Percentiles rank a stretch among this genome's conserved stretches.
These are phyloP conservation scores for Cheirogaleus major DNA, from an alignment of 2,797 vertebrate genomes.

Conservation along the genomic window DNA sequence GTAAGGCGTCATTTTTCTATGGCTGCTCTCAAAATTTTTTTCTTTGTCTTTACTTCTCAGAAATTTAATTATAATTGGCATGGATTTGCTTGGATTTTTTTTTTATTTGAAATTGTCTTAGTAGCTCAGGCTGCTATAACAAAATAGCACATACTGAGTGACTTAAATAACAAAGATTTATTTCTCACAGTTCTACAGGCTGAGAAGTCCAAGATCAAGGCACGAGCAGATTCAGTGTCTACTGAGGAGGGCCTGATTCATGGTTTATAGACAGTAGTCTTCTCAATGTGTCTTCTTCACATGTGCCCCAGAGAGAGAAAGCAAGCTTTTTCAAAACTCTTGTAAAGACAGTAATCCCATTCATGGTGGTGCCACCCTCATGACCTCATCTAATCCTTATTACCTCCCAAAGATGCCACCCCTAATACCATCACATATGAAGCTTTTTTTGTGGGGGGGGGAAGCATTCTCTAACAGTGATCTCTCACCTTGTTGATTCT, in stretches of 20 bases:
- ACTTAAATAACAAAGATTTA: not conserved
- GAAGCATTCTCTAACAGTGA: not conserved
- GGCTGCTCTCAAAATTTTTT: not conserved
- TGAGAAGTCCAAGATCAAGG: not conserved
- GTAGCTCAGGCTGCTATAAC: not conserved
- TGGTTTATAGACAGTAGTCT: not conserved
- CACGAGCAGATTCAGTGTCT: not conserved
- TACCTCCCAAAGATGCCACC: not conserved
- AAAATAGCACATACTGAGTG: not conserved
- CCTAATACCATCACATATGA: not conserved
- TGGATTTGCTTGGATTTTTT: not conserved
- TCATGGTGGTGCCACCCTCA: not conserved
- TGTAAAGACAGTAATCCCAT: not conserved
- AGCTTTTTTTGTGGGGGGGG: too few species aligned
- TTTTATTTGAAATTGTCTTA: not conserved
- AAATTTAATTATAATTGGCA: not conserved
- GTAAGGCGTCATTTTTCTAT: not conserved
- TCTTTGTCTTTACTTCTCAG: conserved; percentile 27
- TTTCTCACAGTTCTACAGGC: not conserved
- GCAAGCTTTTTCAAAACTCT: too few species aligned
- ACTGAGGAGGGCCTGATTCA: not conserved
- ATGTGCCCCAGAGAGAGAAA: not conserved
- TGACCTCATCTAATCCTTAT: not conserved
- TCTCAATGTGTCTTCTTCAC: not conserved
- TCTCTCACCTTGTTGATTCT: not conserved